Evolutionary conservation across 2,113 vertebrate genomes (phyloP).

Genomic region (Potamarius usumacintae): DNA sequence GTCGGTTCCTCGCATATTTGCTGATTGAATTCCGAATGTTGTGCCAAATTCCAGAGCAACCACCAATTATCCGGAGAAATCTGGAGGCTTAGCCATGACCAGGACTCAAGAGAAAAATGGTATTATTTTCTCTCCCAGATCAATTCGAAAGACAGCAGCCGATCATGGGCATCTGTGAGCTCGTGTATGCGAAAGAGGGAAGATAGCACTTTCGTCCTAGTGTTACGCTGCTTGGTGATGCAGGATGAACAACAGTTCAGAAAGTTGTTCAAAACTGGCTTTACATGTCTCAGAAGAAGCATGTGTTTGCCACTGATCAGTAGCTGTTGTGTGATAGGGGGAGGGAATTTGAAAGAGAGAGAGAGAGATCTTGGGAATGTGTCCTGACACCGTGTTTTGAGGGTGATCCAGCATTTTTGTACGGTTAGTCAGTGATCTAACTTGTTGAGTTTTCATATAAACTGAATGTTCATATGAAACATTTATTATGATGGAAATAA

Average conservation of each 20-base stretch:
- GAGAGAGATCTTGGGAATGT: neutral
- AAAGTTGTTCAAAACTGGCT: neutral
- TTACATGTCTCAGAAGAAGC: neutral
- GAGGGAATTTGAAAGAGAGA: neutral
- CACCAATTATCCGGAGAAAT: neutral
- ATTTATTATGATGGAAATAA: neutral
- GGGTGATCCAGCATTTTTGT: neutral
- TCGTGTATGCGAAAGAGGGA: neutral
- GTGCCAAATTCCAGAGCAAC: neutral
- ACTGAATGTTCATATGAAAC: neutral
- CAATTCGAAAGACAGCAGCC: neutral
- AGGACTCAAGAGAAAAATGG: neutral
- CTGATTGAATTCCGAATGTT: neutral
- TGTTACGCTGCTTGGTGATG: neutral
- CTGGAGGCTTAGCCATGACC: neutral
- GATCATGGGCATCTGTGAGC: neutral
- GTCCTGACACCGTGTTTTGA: neutral
- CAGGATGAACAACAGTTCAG: neutral
- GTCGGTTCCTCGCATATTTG: neutral
- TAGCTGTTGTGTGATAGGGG: neutral
- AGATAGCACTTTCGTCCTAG: neutral
- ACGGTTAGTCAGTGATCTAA: neutral
- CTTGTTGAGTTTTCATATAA: neutral
- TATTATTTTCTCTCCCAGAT: neutral
- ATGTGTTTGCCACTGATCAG: neutral